A percentile compares a stretch with the other conserved stretches of the same genome.
Conservation (phyloP, 2,797 vertebrate genomes). For the Echeneis naucrates region DNA sequence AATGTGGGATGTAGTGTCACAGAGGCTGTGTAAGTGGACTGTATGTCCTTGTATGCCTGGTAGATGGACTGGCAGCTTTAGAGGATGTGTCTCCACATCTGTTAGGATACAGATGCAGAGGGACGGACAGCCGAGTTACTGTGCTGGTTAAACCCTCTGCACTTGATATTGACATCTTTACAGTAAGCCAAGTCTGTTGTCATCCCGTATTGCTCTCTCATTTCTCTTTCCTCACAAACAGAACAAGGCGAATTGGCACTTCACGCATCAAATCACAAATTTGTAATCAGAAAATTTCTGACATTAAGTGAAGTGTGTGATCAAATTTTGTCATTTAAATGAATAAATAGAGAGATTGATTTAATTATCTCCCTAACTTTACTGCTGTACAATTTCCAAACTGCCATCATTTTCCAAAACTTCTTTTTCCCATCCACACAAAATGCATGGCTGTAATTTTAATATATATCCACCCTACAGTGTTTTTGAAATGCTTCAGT, state of each 20-base stretch:
- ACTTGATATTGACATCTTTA: not conserved
- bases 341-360: too few species aligned
- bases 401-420: not conserved
- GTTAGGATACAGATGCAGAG: not conserved
- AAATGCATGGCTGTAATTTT: not conserved
- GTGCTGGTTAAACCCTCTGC: not conserved
- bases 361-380: not conserved
- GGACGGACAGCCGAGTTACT: not conserved
- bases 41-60: conserved; percentile 55
- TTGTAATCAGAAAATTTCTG: not conserved
- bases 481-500: not conserved
- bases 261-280: not conserved
- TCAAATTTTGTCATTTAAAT: not conserved
- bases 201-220: not conserved
- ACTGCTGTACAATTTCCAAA: not conserved
- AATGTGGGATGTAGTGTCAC: conserved; percentile 76
- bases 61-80: conserved; percentile 13
- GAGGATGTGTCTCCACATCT: not conserved
- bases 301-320: not conserved
- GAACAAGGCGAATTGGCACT: not conserved
- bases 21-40: conserved; percentile 49
- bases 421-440: not conserved
- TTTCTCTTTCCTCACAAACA: not conserved
- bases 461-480: not conserved
- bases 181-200: not conserved